Evolutionary conservation across 2,113 vertebrate species (phyloP).

Genomic region (Indri indri): DNA sequence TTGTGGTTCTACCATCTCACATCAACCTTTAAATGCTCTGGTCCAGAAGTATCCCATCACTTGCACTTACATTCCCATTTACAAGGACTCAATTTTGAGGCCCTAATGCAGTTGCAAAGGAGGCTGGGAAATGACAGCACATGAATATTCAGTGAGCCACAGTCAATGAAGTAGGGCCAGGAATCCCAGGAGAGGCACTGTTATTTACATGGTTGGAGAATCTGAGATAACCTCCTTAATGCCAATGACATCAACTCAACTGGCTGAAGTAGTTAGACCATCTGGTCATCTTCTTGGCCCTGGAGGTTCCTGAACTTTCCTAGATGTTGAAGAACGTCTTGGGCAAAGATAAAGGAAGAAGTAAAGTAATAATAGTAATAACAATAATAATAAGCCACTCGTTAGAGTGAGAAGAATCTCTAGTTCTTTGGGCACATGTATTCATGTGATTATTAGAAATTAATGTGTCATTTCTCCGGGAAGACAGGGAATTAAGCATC

Average conservation of each 20-base stretch:
- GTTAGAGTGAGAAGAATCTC: not conserved
- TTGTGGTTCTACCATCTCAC: not conserved
- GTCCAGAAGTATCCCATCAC: not conserved
- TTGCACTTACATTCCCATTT: not conserved
- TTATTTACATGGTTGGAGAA: not conserved
- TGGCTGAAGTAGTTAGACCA: not conserved
- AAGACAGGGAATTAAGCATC: not conserved
- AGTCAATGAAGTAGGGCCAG: not conserved
- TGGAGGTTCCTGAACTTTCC: not conserved
- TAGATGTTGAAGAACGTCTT: not conserved
- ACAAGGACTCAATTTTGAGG: not conserved
- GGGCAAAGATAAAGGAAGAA: constrained; percentile 36
- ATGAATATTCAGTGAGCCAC: not conserved
- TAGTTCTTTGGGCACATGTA: not conserved
- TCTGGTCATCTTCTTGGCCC: not conserved
- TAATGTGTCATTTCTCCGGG: not conserved
- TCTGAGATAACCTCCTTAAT: not conserved
- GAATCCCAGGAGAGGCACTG: not conserved
- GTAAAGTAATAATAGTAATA: not conserved
- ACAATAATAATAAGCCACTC: not conserved
- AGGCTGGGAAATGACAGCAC: not conserved
- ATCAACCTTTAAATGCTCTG: not conserved
- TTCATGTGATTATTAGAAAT: not conserved
- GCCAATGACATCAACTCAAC: not conserved
- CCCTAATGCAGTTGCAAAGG: not conserved